phyloP scores from a whole-genome alignment of 2,797 vertebrate genomes.

The Urosaurus nigricauda region DNA sequence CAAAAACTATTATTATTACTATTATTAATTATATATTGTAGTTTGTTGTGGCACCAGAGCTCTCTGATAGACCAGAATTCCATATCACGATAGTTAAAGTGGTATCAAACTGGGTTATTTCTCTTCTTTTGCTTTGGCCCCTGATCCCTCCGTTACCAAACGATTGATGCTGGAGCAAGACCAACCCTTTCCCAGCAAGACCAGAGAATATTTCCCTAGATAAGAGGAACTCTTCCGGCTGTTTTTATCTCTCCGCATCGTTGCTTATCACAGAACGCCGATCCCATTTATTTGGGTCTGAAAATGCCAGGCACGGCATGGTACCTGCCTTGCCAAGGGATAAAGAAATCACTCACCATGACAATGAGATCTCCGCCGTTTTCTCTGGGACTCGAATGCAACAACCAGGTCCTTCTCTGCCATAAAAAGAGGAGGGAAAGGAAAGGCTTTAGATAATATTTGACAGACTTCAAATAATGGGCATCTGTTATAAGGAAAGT shows the following conservation, averaged over 20 bases:
- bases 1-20: too few relatives aligned
- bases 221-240: conserved; percentile 39
- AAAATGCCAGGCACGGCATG: conserved; percentile 25
- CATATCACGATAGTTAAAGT: too few relatives aligned
- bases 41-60: too few relatives aligned
- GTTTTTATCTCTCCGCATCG: conserved; percentile 33
- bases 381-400: background rate
- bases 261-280: background rate
- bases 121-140: background rate
- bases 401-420: conserved; percentile 55
- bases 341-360: conserved; percentile 62
- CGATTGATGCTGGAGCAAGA: background rate
- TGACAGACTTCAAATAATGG: conserved; percentile 31
- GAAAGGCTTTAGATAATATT: conserved; percentile 55
- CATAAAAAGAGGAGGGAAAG: conserved; percentile 51
- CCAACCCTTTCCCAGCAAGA: background rate
- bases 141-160: too few relatives aligned
- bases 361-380: background rate
- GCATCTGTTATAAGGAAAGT: background rate
- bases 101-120: too few relatives aligned
- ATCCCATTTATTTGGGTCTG: background rate
- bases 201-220: background rate
- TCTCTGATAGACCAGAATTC: too few relatives aligned
- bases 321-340: conserved; percentile 26
- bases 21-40: too few relatives aligned